A percentile compares a stretch with the other conserved stretches of the same genome.
phyloP scores from a whole-genome alignment of 2,888 invertebrate species.

The Stenolophus ochropezus region DNA sequence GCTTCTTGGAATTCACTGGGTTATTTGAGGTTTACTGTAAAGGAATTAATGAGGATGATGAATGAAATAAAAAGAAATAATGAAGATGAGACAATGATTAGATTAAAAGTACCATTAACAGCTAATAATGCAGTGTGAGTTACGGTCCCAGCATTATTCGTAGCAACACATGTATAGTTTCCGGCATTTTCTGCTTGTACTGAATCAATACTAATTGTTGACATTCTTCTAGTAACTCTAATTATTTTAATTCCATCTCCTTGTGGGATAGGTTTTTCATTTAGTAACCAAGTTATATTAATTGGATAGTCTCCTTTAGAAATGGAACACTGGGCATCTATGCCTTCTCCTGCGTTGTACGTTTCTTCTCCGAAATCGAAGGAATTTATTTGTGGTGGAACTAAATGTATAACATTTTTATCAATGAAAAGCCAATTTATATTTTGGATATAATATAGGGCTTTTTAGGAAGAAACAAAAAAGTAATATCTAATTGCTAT shows the following conservation, averaged over 20 bases:
- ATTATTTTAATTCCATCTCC: constrained; percentile 74
- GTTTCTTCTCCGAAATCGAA: constrained; percentile 74
- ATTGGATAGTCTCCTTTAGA: constrained; percentile 83
- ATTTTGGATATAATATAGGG: neutral
- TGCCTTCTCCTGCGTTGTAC: constrained; percentile 84
- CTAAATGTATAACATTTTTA: neutral
- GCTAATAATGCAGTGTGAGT: constrained; percentile 79
- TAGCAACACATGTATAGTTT: constrained; percentile 82
- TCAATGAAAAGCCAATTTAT: neutral
- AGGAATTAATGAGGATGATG: constrained; percentile 57
- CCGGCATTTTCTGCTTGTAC: constrained; percentile 82
- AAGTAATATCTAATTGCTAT: constrained; percentile 38
- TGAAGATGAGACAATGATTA: neutral
- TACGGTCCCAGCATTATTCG: constrained; percentile 80
- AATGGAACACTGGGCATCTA: constrained; percentile 81
- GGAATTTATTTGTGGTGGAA: constrained; percentile 67
- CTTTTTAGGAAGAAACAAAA: constrained; percentile 18
- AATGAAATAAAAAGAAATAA: neutral
- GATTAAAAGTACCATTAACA: constrained; percentile 79
- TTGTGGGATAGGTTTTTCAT: constrained; percentile 78
- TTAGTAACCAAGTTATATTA: constrained; percentile 84
- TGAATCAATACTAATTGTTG: constrained; percentile 77
- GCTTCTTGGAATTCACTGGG: constrained; percentile 73
- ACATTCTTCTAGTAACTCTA: constrained; percentile 74
- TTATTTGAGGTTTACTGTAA: constrained; percentile 69